Evolutionary conservation across 2,797 vertebrate genomes (phyloP).

Genomic region (Lophotriccus pileatus): DNA sequence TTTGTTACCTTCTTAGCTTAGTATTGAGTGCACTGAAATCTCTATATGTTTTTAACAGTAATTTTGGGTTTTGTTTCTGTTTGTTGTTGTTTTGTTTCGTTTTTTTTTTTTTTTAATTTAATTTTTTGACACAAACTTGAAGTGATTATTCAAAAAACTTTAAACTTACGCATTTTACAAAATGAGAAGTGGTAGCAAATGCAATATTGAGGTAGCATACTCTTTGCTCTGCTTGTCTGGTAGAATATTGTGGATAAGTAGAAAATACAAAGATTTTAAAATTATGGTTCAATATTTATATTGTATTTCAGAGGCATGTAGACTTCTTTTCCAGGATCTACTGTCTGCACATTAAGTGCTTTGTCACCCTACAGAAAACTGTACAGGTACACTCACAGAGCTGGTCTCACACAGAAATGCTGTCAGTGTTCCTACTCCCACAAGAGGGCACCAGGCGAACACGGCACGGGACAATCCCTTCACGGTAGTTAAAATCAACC

Average conservation of each 20-base stretch:
- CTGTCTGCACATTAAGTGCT: background rate
- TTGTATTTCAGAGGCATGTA: background rate
- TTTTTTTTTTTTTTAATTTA: background rate
- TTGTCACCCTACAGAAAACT: background rate
- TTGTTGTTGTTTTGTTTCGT: background rate
- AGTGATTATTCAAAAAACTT: background rate
- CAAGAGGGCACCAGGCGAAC: background rate
- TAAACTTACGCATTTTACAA: background rate
- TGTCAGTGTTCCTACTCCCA: background rate
- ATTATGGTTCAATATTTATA: background rate
- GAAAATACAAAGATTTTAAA: background rate
- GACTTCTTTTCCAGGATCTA: background rate
- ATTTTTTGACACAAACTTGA: background rate
- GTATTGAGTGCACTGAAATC: background rate
- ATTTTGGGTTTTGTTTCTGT: background rate
- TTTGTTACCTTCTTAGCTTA: background rate
- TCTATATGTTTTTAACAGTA: background rate
- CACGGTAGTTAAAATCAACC: rapidly evolving
- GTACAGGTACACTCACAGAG: rapidly evolving
- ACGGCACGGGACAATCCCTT: background rate
- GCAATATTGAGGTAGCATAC: background rate
- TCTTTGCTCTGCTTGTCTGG: background rate
- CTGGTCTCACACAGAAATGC: background rate
- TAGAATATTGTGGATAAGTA: background rate
- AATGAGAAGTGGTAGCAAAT: background rate